Evolutionary conservation across 2,113 vertebrate genomes (phyloP), one percentile per base, ranked within the genome.

Genomic region (Procavia capensis): DNA sequence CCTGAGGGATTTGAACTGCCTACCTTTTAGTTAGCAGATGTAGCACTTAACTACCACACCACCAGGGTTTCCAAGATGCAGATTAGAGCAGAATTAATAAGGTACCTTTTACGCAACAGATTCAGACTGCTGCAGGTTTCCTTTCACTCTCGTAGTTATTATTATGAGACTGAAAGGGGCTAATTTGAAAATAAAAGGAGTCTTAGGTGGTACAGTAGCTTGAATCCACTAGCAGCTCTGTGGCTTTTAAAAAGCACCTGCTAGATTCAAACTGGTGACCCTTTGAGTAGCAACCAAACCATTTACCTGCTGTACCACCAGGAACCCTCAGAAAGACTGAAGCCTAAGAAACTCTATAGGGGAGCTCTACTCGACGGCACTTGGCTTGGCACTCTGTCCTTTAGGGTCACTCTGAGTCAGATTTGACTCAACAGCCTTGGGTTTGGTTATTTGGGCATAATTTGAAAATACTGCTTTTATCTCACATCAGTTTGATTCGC

Each of bases 121-220:
- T 91, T 79, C 74, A 91, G 79, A n/a, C n/a, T n/a, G n/a, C 17
- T 2, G 24, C 90, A 64, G 34, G 39, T 22, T 66, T 90, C 50
- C 97, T 97, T 93, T 89, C 43, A 70, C 79, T 94, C 76, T 93
- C 24, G 5, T 83, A 50, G 22, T 43, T 66, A 36, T 16, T n/a
- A 85, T 93, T 50, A 34, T 54, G 92, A 94, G 74, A 63, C 36
- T 17, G 6, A 47, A 89, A 79, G 74, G 39, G 91, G 83, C 66
- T 39, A 22, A 75, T 89, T 93, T 88, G 75, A 90, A 97, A 43
- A 29, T 16, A 68, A 54, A 54, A 54, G 50, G 11, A 54, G 50
- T 16, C 50, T 16, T 54, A n/a, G 50, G 50, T 1, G 50, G 50
- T 16, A 54, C 13, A n/a, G 64, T 68, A 5, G 64, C n/a, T 68